Evolutionary conservation across 2,113 vertebrate genomes (phyloP).

Genomic region (Mormyrus iriodes): DNA sequence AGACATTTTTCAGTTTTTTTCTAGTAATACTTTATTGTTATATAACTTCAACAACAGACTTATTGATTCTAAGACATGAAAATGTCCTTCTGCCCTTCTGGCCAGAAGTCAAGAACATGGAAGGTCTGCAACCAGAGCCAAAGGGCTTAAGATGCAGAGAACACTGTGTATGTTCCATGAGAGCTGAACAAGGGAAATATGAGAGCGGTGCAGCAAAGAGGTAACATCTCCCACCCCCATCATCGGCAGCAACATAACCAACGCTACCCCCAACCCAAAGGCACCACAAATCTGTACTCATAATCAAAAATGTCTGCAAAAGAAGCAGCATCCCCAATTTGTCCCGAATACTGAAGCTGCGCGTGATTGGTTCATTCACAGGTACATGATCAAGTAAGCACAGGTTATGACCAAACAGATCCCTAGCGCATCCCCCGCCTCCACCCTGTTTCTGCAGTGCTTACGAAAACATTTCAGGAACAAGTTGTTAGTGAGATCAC

Average conservation of each 20-base stretch:
- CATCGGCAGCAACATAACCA: neutral
- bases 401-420: neutral
- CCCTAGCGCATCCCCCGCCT: neutral
- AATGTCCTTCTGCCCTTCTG: neutral
- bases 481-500: conserved; percentile 9
- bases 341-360: neutral
- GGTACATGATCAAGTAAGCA: neutral
- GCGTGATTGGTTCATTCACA: neutral
- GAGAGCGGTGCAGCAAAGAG: neutral
- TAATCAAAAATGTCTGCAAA: neutral
- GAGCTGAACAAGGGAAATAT: conserved; percentile 2
- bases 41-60: neutral
- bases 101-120: neutral
- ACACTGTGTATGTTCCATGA: neutral
- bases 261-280: neutral
- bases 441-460: neutral
- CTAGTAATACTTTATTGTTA: neutral
- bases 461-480: neutral
- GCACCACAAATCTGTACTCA: neutral
- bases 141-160: neutral
- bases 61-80: too few species aligned
- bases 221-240: neutral
- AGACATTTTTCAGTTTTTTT: neutral
- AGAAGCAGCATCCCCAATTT: neutral
- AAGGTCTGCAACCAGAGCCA: neutral